Evolutionary conservation across 2,113 vertebrate species (phyloP).

Genomic region (Pseudorhombus dupliciocellatus): DNA sequence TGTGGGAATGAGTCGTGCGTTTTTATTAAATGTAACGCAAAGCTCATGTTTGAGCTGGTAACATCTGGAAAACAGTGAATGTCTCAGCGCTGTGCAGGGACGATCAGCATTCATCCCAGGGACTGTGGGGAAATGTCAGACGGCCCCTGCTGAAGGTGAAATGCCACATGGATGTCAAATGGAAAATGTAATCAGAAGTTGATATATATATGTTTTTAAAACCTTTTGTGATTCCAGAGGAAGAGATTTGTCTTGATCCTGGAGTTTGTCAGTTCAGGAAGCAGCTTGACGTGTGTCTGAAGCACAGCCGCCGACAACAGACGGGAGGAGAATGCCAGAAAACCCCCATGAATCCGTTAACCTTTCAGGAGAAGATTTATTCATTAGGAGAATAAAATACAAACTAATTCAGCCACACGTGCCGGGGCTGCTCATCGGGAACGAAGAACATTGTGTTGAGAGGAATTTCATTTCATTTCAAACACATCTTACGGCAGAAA

Average conservation of each 20-base stretch:
- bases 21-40: not conserved
- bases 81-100: not conserved
- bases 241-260: not conserved
- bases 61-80: constrained; percentile 16
- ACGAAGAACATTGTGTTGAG: too few relatives aligned
- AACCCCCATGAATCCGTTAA: too few relatives aligned
- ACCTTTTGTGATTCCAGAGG: constrained; percentile 23
- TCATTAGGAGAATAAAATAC: too few relatives aligned
- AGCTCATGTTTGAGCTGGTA: not conserved
- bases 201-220: constrained; percentile 40
- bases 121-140: constrained; percentile 64
- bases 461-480: too few relatives aligned
- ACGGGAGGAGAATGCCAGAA: too few relatives aligned
- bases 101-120: constrained; percentile 52
- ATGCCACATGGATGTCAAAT: constrained; percentile 41
- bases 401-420: too few relatives aligned
- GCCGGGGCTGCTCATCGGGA: too few relatives aligned
- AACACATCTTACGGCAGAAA: not conserved
- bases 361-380: too few relatives aligned
- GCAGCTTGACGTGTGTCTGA: too few relatives aligned
- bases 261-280: too few relatives aligned
- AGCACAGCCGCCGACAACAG: too few relatives aligned
- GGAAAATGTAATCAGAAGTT: constrained; percentile 55
- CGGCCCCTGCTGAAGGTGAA: constrained; percentile 48
- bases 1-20: not conserved